These are phyloP conservation scores for Diplazon laetatorius DNA, from an alignment of 2,888 invertebrate species.

Conservation along the genomic window DNA sequence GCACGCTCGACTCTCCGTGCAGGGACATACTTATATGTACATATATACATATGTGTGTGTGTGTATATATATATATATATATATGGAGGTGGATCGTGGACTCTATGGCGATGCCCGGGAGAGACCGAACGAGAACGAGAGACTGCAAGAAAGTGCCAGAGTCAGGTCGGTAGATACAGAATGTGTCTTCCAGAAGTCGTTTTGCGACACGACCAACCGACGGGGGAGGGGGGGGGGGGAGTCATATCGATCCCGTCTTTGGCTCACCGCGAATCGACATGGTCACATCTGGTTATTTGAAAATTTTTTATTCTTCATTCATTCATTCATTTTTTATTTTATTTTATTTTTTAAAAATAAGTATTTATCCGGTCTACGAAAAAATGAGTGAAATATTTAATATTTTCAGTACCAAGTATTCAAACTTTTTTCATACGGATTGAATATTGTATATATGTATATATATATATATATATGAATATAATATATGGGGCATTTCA, in stretches of 20 bases:
- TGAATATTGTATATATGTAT: too few species aligned
- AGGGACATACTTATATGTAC: constrained; percentile 7
- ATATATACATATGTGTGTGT: too few species aligned
- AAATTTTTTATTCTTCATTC: background rate
- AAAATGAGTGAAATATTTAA: too few species aligned
- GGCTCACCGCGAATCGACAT: background rate
- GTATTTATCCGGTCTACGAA: too few species aligned
- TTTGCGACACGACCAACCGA: constrained; percentile 16
- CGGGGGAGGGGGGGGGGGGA: too few species aligned
- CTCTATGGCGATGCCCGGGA: background rate
- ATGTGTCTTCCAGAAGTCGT: constrained; percentile 1
- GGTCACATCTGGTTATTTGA: constrained; percentile 7
- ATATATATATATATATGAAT: too few species aligned
- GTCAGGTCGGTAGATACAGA: constrained; percentile 12
- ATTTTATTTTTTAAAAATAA: too few species aligned
- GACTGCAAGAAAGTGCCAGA: constrained; percentile 13
- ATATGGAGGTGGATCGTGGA: background rate
- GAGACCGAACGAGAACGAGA: background rate
- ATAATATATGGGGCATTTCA: too few species aligned
- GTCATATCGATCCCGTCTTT: constrained; percentile 18
- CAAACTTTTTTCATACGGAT: too few species aligned
- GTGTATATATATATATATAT: too few species aligned
- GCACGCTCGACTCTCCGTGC: background rate
- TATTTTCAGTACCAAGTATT: too few species aligned
- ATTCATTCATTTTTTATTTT: too few species aligned